Evolutionary conservation across 2,113 vertebrate species (phyloP).

Genomic region (Forbesichthys agassizii): DNA sequence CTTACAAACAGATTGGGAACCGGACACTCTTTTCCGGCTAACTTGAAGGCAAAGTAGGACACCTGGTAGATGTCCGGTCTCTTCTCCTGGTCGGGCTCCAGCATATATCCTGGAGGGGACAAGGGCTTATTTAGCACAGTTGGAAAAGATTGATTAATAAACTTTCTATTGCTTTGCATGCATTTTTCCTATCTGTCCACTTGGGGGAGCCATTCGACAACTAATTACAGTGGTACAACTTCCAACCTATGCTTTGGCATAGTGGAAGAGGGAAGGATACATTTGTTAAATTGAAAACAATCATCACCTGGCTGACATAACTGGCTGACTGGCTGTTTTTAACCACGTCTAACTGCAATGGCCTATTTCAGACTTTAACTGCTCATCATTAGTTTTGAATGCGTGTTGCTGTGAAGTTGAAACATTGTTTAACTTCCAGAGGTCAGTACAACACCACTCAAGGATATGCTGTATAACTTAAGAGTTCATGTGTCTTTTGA

Average conservation of each 20-base stretch:
- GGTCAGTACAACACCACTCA: too few relatives aligned
- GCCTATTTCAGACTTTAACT: too few relatives aligned
- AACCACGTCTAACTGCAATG: not conserved
- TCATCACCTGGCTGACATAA: not conserved
- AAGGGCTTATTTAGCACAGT: not conserved
- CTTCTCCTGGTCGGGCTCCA: conserved; percentile 91
- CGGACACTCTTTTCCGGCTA: conserved; percentile 91
- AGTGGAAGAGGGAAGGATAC: not conserved
- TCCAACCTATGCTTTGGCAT: not conserved
- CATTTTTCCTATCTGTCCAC: conserved; percentile 34
- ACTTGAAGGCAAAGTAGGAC: conserved; percentile 93
- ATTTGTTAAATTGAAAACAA: conserved; percentile 29
- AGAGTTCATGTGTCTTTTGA: too few relatives aligned
- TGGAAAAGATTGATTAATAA: not conserved
- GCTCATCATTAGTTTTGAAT: too few relatives aligned
- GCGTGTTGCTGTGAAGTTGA: too few relatives aligned
- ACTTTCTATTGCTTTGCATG: not conserved
- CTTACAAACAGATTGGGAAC: conserved; percentile 95
- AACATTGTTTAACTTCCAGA: too few relatives aligned
- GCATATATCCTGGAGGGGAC: conserved; percentile 87
- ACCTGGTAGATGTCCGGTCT: conserved; percentile 98
- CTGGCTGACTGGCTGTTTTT: too few relatives aligned
- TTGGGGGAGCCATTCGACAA: conserved; percentile 49
- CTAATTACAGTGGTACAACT: conserved; percentile 5
- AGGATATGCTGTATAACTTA: too few relatives aligned